Percentiles rank a stretch among this genome's conserved stretches.
Evolutionary conservation across 2,113 vertebrate genomes (phyloP).

Genomic region (Seriola rivoliana): DNA sequence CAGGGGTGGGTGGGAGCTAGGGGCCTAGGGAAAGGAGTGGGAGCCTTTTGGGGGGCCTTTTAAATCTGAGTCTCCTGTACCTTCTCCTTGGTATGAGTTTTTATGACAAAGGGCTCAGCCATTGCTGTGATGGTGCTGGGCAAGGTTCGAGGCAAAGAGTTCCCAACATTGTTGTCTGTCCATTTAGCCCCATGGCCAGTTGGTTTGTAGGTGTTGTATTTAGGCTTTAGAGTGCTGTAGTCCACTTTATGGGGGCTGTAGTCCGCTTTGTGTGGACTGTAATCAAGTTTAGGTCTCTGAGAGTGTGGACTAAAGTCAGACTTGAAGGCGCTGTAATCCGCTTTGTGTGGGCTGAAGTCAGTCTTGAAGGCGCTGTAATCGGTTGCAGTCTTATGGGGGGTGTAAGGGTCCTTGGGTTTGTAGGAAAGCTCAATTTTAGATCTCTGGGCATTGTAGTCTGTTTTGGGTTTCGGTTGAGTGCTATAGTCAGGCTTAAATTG

Average conservation of each 20-base stretch:
- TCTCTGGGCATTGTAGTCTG: conserved; percentile 79
- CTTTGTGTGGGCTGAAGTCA: conserved; percentile 81
- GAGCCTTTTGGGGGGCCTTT: conserved; percentile 55
- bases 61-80: conserved; percentile 99
- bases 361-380: conserved; percentile 81
- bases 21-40: conserved; percentile 36
- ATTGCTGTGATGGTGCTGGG: conserved; percentile 88
- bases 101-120: conserved; percentile 93
- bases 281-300: conserved; percentile 83
- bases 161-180: conserved; percentile 96
- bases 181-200: conserved; percentile 92
- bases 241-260: conserved; percentile 82
- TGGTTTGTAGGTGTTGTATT: conserved; percentile 86
- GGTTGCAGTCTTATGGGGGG: conserved; percentile 69
- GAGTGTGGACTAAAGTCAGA: conserved; percentile 91
- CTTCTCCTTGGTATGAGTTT: conserved; percentile 97
- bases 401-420: conserved; percentile 79
- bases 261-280: conserved; percentile 81
- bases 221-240: conserved; percentile 83
- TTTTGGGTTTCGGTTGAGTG: conserved; percentile 82
- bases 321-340: conserved; percentile 83
- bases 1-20: conserved; percentile 44
- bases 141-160: conserved; percentile 94
- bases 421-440: conserved; percentile 75
- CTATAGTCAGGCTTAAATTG: conserved; percentile 80